Evolutionary conservation across 2,113 vertebrate species (phyloP), one percentile per base, ranked within the genome.

Genomic region (Pandion haliaetus): DNA sequence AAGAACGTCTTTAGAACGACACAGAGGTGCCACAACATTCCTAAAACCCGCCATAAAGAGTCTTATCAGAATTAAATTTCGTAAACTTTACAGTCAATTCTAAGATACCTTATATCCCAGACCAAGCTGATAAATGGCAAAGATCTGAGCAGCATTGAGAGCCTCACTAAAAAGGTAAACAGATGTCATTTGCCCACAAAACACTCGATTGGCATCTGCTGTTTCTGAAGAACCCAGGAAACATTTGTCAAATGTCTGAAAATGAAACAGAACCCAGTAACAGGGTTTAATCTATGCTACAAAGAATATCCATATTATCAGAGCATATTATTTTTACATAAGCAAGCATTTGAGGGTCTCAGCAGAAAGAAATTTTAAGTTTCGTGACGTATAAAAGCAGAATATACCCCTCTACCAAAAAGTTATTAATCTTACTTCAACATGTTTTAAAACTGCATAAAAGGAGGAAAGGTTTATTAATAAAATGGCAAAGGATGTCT

Each of bases 161-260:
- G 99, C 99, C 92, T 99, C 99, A 92, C 98, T 99, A 58, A 99
- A 99, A 94, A 99, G 98, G 97, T 99, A 99, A 93, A 99, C 99
- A 3, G 99, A 99, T 54, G 99, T 99, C 99, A 99, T 99, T 97
- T 99, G 99, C 57, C 99, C 99, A 92, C 99, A 99, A 95, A 99
- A 99, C 66, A 99, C 99, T 59, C 99, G 98, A 93, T 99, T 99
- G 88, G 98, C 99, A 92, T 99, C 99, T 36, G 99, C 99, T 17
- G 99, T 99, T 98, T 99, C 99, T 23, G 99, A 99, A 6, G 99
- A 99, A 44, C 99, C 99, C 97, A 99, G 98, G 98, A 99, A 99
- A 98, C 99, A 99, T 95, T 99, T 99, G 98, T 99, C 99, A 98
- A 99, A 99, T 2, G 99, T 99, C 99, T 99, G 97, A 59, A 91